These are phyloP conservation scores for Tetraodon nigroviridis DNA, from an alignment of 2,113 vertebrate genomes.

Conservation along the genomic window DNA sequence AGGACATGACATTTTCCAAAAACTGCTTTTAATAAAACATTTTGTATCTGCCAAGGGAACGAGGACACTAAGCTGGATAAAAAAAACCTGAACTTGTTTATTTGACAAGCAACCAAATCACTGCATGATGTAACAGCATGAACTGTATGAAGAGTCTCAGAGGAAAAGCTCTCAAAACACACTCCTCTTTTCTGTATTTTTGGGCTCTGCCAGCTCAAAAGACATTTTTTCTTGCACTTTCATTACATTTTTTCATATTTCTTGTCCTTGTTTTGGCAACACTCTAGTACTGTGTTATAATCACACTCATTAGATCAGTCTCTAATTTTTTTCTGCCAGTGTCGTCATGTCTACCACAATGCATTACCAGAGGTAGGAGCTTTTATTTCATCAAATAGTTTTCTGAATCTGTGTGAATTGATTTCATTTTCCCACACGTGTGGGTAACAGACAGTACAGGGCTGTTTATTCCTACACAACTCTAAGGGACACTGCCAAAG, in stretches of 20 bases:
- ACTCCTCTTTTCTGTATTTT: conserved; percentile 20
- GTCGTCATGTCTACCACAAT: too few relatives aligned
- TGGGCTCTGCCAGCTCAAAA: conserved; percentile 25
- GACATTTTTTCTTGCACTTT: conserved; percentile 18
- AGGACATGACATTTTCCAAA: conserved; percentile 45
- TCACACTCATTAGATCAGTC: not conserved
- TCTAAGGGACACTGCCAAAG: conserved; percentile 35
- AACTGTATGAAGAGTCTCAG: conserved; percentile 25
- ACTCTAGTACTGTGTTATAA: conserved; percentile 20
- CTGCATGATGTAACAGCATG: conserved; percentile 43
- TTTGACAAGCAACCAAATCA: conserved; percentile 49
- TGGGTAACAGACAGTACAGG: too few relatives aligned
- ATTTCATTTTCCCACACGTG: too few relatives aligned
- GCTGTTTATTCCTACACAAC: conserved; percentile 17
- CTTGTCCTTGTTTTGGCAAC: conserved; percentile 6
- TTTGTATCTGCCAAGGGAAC: conserved; percentile 37
- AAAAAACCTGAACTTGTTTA: conserved; percentile 56
- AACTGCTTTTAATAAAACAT: conserved; percentile 58
- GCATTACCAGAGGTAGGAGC: too few relatives aligned
- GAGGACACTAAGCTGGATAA: conserved; percentile 14
- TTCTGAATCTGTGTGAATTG: too few relatives aligned
- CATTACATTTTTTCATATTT: conserved; percentile 35
- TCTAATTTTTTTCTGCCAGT: too few relatives aligned
- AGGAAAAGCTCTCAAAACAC: conserved; percentile 30
- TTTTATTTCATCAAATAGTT: too few relatives aligned